A percentile compares a stretch with the other conserved stretches of the same genome.
These are phyloP conservation scores for Tanaodytes sp. DNA, from an alignment of 2,888 invertebrate species.

Conservation along the genomic window DNA sequence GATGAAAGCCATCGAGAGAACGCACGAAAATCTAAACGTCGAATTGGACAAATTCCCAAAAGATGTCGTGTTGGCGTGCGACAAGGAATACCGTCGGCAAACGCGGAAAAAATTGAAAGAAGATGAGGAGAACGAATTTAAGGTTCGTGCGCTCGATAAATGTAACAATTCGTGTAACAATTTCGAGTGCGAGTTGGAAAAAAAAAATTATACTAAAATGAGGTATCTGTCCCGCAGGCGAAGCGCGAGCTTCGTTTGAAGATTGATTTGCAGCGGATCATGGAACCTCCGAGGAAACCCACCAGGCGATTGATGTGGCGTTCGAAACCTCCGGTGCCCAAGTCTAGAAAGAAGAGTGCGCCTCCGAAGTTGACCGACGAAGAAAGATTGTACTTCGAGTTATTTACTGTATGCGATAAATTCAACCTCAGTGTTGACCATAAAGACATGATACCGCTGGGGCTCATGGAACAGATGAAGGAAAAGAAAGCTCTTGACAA, in stretches of 20 bases:
- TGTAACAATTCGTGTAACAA: no score
- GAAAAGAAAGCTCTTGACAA: neutral
- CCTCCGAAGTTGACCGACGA: conserved; percentile 60
- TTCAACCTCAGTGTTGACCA: conserved; percentile 15
- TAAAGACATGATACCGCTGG: conserved; percentile 14
- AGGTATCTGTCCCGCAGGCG: no score
- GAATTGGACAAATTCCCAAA: conserved; percentile 76
- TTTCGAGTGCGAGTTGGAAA: no score
- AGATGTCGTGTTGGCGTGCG: conserved; percentile 74
- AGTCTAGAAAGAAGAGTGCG: conserved; percentile 46
- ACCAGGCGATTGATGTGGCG: conserved; percentile 59
- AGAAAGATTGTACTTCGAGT: conserved; percentile 61
- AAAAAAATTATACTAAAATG: no score
- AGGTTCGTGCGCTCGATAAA: no score
- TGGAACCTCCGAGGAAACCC: conserved; percentile 63
- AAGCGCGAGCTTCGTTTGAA: conserved; percentile 64
- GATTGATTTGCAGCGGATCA: conserved; percentile 62
- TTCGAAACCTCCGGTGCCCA: conserved; percentile 56
- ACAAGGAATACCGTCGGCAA: conserved; percentile 74
- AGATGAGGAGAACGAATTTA: conserved; percentile 76
- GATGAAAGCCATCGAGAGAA: conserved; percentile 76
- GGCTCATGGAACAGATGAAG: conserved; percentile 24
- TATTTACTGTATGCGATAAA: conserved; percentile 61
- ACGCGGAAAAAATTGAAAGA: conserved; percentile 75
- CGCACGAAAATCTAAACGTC: conserved; percentile 74